phyloP scores from a whole-genome alignment of 2,113 vertebrate genomes.

The Ptychochromis oligacanthus region DNA sequence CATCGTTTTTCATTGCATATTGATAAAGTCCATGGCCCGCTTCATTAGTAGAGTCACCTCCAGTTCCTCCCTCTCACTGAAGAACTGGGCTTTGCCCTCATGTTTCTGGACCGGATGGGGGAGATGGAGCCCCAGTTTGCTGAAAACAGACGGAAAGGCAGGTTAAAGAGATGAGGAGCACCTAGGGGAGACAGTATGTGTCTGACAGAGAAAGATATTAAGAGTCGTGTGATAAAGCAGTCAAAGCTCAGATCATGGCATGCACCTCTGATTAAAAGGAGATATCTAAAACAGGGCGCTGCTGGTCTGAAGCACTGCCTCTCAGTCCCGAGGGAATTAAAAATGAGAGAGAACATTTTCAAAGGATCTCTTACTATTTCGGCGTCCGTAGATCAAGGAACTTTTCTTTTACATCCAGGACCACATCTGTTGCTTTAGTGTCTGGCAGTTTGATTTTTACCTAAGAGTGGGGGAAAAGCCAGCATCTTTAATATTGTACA shows the following conservation, averaged over 20 bases:
- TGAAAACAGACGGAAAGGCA: constrained; percentile 64
- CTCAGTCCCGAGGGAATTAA: not conserved
- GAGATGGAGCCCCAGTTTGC: constrained; percentile 90
- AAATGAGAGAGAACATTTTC: constrained; percentile 31
- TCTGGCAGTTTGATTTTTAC: constrained; percentile 91
- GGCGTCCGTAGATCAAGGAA: constrained; percentile 90
- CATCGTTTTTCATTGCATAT: constrained; percentile 61
- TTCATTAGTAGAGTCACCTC: constrained; percentile 87
- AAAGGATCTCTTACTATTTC: constrained; percentile 84
- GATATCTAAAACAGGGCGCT: constrained; percentile 3
- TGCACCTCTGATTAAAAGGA: constrained; percentile 20
- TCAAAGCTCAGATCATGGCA: constrained; percentile 27
- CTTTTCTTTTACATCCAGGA: constrained; percentile 87
- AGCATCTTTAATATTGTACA: not conserved
- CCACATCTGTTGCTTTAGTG: constrained; percentile 85
- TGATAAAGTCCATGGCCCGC: constrained; percentile 82
- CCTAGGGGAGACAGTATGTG: not conserved
- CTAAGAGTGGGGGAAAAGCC: constrained; percentile 71
- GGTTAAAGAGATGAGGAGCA: not conserved
- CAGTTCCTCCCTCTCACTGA: constrained; percentile 82
- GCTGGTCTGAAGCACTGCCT: constrained; percentile 13
- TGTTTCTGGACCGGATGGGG: constrained; percentile 84
- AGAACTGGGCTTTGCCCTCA: constrained; percentile 85
- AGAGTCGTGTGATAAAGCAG: not conserved
- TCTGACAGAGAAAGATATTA: constrained; percentile 7